phyloP scores from a whole-genome alignment of 1,140 invertebrate species.

The Elysia chlorotica region DNA sequence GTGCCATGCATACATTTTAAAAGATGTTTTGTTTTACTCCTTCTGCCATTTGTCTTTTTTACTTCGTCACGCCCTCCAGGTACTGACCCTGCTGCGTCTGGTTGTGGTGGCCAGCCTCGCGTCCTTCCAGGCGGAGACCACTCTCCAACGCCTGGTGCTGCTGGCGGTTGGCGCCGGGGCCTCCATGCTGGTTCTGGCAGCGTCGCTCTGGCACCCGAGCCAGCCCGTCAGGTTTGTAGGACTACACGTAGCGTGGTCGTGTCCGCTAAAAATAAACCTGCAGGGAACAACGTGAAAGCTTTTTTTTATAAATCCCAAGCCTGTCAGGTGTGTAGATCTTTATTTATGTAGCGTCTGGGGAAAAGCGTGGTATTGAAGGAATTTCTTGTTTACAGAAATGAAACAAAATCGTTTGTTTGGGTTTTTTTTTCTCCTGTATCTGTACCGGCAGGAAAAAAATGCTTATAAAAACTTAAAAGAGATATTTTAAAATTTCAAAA shows the following conservation, averaged over 20 bases:
- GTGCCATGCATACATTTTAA: no score
- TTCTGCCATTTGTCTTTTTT: no score
- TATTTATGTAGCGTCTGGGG: no score
- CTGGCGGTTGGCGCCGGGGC: constrained; percentile 50
- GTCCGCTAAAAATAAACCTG: neutral
- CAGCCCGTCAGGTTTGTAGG: constrained; percentile 39
- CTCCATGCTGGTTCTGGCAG: constrained; percentile 49
- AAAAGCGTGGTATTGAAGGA: no score
- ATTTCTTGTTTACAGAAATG: no score
- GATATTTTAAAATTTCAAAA: neutral
- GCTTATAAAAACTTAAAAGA: no score
- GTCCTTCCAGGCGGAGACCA: constrained; percentile 57
- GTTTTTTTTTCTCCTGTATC: neutral
- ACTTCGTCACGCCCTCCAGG: no score
- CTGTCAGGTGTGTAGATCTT: neutral
- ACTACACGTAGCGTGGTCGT: neutral
- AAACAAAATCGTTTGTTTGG: neutral
- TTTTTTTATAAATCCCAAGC: no score
- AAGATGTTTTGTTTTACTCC: no score
- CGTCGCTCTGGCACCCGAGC: constrained; percentile 48
- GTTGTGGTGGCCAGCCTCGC: constrained; percentile 41
- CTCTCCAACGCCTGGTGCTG: constrained; percentile 48
- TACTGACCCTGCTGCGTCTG: constrained; percentile 44
- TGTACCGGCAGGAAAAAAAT: neutral
- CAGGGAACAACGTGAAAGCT: no score